Base-by-base conservation (phyloP, 2,888 invertebrate species). In the Octonoba sinensis region DNA sequence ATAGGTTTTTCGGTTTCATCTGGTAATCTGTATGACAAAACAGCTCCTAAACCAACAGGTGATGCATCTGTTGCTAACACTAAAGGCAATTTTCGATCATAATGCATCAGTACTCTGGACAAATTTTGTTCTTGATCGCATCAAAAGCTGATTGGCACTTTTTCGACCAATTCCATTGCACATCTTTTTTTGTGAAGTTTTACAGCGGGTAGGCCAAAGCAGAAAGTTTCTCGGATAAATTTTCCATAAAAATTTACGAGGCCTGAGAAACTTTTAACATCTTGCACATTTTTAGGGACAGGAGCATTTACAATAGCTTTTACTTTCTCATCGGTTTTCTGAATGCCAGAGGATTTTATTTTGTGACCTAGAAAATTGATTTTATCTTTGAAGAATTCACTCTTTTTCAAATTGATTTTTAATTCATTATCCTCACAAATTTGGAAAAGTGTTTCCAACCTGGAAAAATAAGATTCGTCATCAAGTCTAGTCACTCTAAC, bases 171-270 rank as follows among this genome's bases (percentile, higher is more conserved):
- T 56, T 20, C 56, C 56, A 56, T 56, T 18, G 4, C 4, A 13
- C 13, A 6, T 20, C n/a, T 13, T 20, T 56, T 8, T 56, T 56
- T 4, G 56, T 56, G 1, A 56, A 6, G 13, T 20, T 56, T 8
- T 56, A 4, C 6, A 56, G 20, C 13, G 15, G 56, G 15, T 56
- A 56, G 6, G 56, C 56, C 13, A 20, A 56, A 6, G 56, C 13
- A 4, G 56, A 2, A 6, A 56, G 11, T 6, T 56, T 18, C 8
- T 18, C 3, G 20, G 12, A 56, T n/a, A 13, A 56, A 56, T 36
- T 51, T 66, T 51, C 66, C 51, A 27, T 66, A 66, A 51, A 51
- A 66, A 66, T 66, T 51, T 22, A 66, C 51, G 20, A 66, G 51
- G 16, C 66, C 66, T 51, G 49, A 66, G 49, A 66, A 36, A 36